phyloP scores from a whole-genome alignment of 1,140 invertebrate genomes.

The Ectropis grisescens region DNA sequence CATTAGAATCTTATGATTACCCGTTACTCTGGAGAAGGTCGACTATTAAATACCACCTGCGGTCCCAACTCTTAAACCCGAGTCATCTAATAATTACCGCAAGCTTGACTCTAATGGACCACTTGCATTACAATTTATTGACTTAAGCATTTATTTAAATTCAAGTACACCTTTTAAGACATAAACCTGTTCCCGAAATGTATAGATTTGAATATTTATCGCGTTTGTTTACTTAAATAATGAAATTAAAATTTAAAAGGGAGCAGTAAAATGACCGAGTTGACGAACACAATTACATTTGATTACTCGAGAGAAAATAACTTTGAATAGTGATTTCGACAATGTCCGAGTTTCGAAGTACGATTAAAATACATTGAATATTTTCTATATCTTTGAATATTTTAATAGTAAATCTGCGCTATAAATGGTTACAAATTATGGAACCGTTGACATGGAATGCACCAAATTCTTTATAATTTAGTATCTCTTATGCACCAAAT shows the following conservation, averaged over 20 bases:
- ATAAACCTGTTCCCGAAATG: constrained; percentile 1
- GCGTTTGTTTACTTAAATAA: constrained; percentile 26
- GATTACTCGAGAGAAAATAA: background rate
- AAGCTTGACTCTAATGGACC: constrained; percentile 28
- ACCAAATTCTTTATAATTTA: too few species aligned
- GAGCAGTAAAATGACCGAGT: background rate
- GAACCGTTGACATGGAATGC: too few species aligned
- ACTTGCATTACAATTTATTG: constrained; percentile 27
- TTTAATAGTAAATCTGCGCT: too few species aligned
- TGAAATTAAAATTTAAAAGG: constrained; percentile 21
- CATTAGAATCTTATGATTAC: too few species aligned
- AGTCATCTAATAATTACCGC: constrained; percentile 26
- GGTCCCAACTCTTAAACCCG: too few species aligned
- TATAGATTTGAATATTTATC: constrained; percentile 18
- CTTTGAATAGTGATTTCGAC: too few species aligned
- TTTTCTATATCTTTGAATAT: too few species aligned
- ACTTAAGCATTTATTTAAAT: constrained; percentile 25
- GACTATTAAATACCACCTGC: constrained; percentile 35
- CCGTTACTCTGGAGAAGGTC: too few species aligned
- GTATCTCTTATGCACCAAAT: too few species aligned
- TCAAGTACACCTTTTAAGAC: constrained; percentile 9
- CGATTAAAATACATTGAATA: too few species aligned
- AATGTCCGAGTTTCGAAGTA: too few species aligned
- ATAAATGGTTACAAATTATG: too few species aligned
- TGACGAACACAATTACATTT: constrained; percentile 10